phyloP scores from a whole-genome alignment of 2,113 vertebrate genomes.

The Fregetta grallaria region DNA sequence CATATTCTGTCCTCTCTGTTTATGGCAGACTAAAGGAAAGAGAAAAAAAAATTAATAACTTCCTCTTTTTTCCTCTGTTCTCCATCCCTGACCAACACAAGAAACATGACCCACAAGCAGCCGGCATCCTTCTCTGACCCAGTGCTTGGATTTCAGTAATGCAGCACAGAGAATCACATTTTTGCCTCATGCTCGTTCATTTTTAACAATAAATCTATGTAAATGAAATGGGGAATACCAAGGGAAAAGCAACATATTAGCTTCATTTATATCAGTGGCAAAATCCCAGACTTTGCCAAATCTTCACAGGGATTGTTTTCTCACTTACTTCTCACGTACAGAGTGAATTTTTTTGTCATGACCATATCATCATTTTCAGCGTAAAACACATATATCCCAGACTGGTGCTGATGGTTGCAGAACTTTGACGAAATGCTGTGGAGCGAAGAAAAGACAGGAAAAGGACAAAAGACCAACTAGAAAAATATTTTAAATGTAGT shows the following conservation, averaged over 20 bases:
- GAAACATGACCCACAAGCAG: neutral
- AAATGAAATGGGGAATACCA: neutral
- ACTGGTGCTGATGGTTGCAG: constrained; percentile 72
- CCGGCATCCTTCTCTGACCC: neutral
- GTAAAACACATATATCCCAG: constrained; percentile 85
- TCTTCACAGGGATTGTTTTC: neutral
- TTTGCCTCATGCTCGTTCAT: neutral
- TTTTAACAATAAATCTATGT: neutral
- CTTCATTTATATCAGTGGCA: neutral
- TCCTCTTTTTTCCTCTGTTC: neutral
- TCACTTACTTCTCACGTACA: constrained; percentile 87
- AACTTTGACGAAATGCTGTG: constrained; percentile 77
- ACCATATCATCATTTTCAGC: constrained; percentile 76
- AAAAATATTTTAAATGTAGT: neutral
- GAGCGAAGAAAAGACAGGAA: constrained; percentile 25
- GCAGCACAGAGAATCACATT: neutral
- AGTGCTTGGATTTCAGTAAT: neutral
- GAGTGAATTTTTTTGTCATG: constrained; percentile 75
- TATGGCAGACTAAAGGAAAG: neutral
- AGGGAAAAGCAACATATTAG: neutral
- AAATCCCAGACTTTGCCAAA: neutral
- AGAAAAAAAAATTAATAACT: neutral
- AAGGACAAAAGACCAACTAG: neutral
- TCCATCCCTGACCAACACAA: neutral
- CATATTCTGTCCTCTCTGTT: neutral